Evolutionary conservation across 1,140 invertebrate species (phyloP), one percentile per base, ranked within the genome.

Genomic region (Bilobella aurantiaca): DNA sequence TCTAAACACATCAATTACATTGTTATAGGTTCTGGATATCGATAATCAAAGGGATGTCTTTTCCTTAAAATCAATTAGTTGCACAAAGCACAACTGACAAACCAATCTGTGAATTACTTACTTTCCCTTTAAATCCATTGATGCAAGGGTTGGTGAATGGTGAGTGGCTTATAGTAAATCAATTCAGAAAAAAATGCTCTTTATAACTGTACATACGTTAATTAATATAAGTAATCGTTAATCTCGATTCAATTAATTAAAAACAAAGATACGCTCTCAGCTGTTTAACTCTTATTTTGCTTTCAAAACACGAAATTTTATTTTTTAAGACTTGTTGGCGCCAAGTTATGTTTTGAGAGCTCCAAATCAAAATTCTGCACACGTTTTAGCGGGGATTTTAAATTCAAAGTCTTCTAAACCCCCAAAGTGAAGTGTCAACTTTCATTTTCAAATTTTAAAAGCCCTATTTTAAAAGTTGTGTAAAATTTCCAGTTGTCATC

Each of bases 1-100:
- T 59, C 70, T 72, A 53, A 30, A 62, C 18, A 25, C 14, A 56
- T 16, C 8, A 8, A 42, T 12, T 42, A n/a, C n/a, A 42, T 42
- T 42, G 8, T 42, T n/a, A 42, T 8, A 12, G 8, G n/a, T 42
- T 42, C 8, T 42, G 37, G 37, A 12, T 42, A 42, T 8, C 37
- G n/a, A 8, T 8, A 12, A 42, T n/a, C 37, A 8, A 42, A 42
- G 37, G n/a, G n/a, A n/a, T n/a, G n/a, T n/a, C n/a, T n/a, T 42
- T 42, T n/a, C n/a, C 37, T 42, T n/a, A 42, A 42, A 42, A 42
- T 12, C 8, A n/a, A 42, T 12, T 12, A 42, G 8, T 42, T 12
- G 8, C 8, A 42, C 8, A 42, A 42, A 12, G 8, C n/a, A 42
- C 8, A 12, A n/a, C n/a, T 42, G 37, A 42, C 37, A n/a, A n/a